Base-by-base conservation (phyloP, 2,113 vertebrate genomes). In the Corythornis madagascariensis region DNA sequence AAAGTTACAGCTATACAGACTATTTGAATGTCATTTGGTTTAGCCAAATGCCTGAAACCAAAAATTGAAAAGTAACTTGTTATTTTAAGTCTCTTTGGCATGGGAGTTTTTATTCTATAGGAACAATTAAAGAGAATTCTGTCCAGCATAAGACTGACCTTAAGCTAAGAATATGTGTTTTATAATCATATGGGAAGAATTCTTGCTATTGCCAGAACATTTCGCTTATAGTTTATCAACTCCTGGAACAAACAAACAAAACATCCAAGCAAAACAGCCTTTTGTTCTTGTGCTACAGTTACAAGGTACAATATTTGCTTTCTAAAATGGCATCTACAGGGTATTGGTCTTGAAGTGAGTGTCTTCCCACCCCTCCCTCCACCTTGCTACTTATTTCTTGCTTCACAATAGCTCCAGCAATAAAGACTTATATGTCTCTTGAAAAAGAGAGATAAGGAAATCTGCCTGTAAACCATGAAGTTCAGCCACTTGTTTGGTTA, bases 371-470 rank as follows among this genome's bases (percentile, higher is more conserved):
- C 9, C 35, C 45, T 52, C 55, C 48, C 40, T 86, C 63, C 63
- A 53, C 53, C 67, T 47, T 48, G 21, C 10, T 29, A 17, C 61
- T 70, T 35, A 20, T 3, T 75, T 35, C 69, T 83, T 52, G n/a
- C 64, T 59, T 93, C 83, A 85, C 83, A 92, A 4, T 50, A 87
- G 89, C 45, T 83, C 71, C 52, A 73, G 85, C 65, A 90, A 93
- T 93, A 72, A 64, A 86, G 70, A 64, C 60, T 83, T 59, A 19
- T 0, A 40, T 5, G 28, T 75, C 48, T 77, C 81, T 96, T 93
- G 73, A 76, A 87, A 93, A 64, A 56, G 45, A 65, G 75, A 96
- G 92, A 94, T 57, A 95, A 96, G 89, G 63, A 96, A 96, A 96
- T 95, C 85, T 33, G 43, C 66, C 94, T 87, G 76, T 60, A 93